phyloP scores from a whole-genome alignment of 2,797 vertebrate genomes.

The Hippoglossus hippoglossus region DNA sequence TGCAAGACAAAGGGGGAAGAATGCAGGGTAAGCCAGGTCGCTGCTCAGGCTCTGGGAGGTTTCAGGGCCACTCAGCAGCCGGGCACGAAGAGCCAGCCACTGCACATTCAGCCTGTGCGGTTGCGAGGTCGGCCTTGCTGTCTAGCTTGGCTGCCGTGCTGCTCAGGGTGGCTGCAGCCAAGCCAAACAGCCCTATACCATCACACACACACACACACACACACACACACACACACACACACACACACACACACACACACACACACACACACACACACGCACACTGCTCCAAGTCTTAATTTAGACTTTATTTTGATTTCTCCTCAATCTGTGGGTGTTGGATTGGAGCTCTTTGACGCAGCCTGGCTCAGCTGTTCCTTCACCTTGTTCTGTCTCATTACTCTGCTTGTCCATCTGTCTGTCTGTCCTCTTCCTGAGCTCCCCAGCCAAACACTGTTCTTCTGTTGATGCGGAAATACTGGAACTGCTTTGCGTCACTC shows the following conservation, averaged over 20 bases:
- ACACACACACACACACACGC: conserved; percentile 42
- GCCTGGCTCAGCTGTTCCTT: conserved; percentile 68
- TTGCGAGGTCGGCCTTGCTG: conserved; percentile 68
- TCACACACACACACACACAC: conserved; percentile 36
- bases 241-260: conserved; percentile 13
- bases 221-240: conserved; percentile 27
- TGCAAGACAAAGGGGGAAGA: conserved; percentile 18
- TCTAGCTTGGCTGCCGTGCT: conserved; percentile 68
- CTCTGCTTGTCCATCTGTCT: conserved; percentile 32
- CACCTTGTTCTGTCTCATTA: conserved; percentile 61
- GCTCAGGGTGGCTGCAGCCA: conserved; percentile 64
- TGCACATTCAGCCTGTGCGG: conserved; percentile 76
- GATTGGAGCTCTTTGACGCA: conserved; percentile 49
- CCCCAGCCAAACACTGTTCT: not conserved
- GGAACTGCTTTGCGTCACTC: not conserved
- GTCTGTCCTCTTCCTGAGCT: conserved; percentile 4
- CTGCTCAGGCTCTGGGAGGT: conserved; percentile 32
- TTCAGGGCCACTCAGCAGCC: conserved; percentile 54
- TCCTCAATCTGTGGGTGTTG: conserved; percentile 67
- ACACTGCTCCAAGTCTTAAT: conserved; percentile 54
- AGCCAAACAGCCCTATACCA: conserved; percentile 74
- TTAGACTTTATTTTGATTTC: conserved; percentile 77
- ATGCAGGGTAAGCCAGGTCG: conserved; percentile 39
- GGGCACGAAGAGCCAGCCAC: conserved; percentile 40
- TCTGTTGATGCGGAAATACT: conserved; percentile 27